These are phyloP conservation scores for Rhinolophus ferrumequinum DNA, from an alignment of 2,113 vertebrate genomes.

Conservation along the genomic window DNA sequence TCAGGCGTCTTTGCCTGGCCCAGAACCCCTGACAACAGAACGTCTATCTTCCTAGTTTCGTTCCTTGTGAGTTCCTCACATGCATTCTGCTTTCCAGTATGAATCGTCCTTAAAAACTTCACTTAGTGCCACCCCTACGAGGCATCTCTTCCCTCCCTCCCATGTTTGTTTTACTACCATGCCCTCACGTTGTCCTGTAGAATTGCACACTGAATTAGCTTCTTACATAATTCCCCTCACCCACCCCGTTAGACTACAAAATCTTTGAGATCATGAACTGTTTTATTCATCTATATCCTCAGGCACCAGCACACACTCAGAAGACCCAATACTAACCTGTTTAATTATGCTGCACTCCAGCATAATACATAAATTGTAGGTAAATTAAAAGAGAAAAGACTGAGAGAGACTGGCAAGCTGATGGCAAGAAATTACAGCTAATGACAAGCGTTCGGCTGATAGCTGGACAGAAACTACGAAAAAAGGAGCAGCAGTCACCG, in stretches of 20 bases:
- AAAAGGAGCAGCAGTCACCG: rapidly evolving
- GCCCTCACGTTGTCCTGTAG: rapidly evolving
- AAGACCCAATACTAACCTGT: rapidly evolving
- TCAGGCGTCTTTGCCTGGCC: rapidly evolving
- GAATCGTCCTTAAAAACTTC: rapidly evolving
- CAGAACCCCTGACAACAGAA: neutral
- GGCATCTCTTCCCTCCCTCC: too few species aligned
- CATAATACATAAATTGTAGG: too few species aligned
- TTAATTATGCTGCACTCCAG: neutral
- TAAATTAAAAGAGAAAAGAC: neutral
- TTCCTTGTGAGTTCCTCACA: too few species aligned
- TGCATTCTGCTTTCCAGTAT: rapidly evolving
- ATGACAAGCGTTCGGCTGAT: rapidly evolving
- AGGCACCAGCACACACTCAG: neutral
- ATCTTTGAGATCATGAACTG: neutral
- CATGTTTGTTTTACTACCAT: neutral
- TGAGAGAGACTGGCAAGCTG: rapidly evolving
- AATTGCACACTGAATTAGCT: neutral
- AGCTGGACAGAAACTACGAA: too few species aligned
- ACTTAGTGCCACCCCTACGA: rapidly evolving
- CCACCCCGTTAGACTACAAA: too few species aligned
- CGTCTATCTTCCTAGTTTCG: rapidly evolving
- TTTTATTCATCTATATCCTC: neutral
- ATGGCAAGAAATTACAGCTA: rapidly evolving
- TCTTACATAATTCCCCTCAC: rapidly evolving